A percentile compares a stretch with the other conserved stretches of the same genome.
Evolutionary conservation across 2,888 invertebrate genomes (phyloP).

Genomic region (Mythimna albipuncta): DNA sequence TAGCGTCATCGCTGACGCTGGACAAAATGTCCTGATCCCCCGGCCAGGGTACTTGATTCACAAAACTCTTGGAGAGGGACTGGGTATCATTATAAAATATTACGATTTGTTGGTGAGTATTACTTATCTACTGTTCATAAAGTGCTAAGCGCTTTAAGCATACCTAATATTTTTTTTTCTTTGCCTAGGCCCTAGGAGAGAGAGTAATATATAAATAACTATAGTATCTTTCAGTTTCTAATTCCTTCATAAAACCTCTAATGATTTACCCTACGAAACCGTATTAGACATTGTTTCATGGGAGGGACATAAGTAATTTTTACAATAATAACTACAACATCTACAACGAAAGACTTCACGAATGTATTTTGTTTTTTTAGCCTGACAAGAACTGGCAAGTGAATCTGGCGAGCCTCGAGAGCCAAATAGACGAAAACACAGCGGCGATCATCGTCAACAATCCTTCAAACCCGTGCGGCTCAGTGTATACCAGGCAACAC

Average conservation of each 20-base stretch:
- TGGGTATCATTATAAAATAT: conserved; percentile 94
- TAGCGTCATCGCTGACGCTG: conserved; percentile 95
- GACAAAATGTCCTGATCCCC: conserved; percentile 98
- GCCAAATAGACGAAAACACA: conserved; percentile 96
- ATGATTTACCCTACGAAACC: not conserved
- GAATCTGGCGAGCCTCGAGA: conserved; percentile 96
- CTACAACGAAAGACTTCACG: not conserved
- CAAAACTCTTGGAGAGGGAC: conserved; percentile 95
- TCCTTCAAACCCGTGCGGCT: conserved; percentile 99
- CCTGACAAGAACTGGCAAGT: conserved; percentile 96
- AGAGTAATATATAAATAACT: too few species aligned
- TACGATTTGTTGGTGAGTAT: conserved; percentile 93
- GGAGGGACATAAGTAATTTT: too few species aligned
- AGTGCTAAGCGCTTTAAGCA: too few species aligned
- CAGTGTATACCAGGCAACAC: conserved; percentile 96
- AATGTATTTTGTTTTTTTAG: conserved; percentile 81
- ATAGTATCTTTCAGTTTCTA: too few species aligned
- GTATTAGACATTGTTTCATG: not conserved
- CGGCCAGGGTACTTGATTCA: conserved; percentile 98
- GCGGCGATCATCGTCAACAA: conserved; percentile 98
- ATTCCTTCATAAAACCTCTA: not conserved
- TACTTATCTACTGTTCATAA: not conserved
- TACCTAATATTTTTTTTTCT: too few species aligned
- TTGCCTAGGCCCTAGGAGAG: too few species aligned
- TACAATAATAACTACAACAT: too few species aligned